Conservation (phyloP, 2,888 invertebrate genomes). For the Ecliptopera silaceata region DNA sequence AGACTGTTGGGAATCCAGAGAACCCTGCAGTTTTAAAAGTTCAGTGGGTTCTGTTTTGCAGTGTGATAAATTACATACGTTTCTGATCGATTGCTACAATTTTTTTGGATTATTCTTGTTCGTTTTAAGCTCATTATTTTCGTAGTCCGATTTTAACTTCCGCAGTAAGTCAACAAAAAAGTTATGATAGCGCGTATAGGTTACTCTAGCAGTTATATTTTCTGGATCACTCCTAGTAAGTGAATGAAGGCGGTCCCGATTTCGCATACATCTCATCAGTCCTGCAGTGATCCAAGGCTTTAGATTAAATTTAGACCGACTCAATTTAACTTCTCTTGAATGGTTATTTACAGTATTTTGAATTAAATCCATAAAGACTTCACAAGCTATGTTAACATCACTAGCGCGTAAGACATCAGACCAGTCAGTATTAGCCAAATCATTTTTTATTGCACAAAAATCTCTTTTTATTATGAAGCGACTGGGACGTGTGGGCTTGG, state of each 20-base stretch:
- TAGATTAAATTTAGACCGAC: slow-evolving; percentile 3
- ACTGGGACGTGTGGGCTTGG: not conserved
- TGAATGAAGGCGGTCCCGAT: slow-evolving; percentile 7
- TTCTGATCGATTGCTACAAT: not conserved
- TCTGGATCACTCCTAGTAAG: not conserved
- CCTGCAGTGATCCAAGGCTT: slow-evolving; percentile 8
- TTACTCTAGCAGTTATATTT: not conserved
- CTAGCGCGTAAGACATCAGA: not conserved
- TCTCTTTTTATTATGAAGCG: not conserved
- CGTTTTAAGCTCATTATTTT: not conserved
- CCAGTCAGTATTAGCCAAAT: not conserved
- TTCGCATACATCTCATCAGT: slow-evolving; percentile 9
- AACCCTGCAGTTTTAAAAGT: not conserved
- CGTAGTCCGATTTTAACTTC: slow-evolving; percentile 6
- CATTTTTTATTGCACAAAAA: not conserved
- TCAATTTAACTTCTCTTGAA: not conserved
- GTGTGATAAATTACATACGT: not conserved
- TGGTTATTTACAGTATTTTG: not conserved
- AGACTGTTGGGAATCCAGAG: not conserved
- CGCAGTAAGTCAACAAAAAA: not conserved
- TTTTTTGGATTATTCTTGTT: not conserved
- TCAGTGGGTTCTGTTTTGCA: not conserved
- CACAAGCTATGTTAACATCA: not conserved
- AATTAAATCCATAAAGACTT: not conserved
- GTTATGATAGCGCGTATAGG: slow-evolving; percentile 5